Percentiles rank a stretch among this genome's conserved stretches.
phyloP scores from a whole-genome alignment of 1,140 invertebrate species.

The Onthophagus taurus region DNA sequence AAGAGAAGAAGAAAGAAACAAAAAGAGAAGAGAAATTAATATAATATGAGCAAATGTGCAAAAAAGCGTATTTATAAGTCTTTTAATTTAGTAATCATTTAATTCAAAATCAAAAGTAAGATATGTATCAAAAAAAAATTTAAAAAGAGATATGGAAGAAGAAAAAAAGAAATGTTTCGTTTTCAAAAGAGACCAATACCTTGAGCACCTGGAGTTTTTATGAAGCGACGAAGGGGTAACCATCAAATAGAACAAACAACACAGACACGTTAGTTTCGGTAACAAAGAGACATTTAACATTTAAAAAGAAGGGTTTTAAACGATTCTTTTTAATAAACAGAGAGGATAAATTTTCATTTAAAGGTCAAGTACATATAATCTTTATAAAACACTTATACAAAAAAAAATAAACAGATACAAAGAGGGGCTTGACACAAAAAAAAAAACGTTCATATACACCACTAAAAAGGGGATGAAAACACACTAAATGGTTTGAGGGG shows the following conservation, averaged over 20 bases:
- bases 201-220: constrained; percentile 61
- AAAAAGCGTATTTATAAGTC: too few species aligned
- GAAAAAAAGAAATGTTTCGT: too few species aligned
- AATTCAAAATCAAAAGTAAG: too few species aligned
- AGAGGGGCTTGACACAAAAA: not conserved
- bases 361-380: not conserved
- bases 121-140: too few species aligned
- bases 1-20: too few species aligned
- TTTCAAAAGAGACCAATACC: constrained; percentile 49
- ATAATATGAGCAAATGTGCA: too few species aligned
- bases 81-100: too few species aligned
- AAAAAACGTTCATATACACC: not conserved
- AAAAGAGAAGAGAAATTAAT: too few species aligned
- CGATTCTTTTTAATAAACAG: not conserved
- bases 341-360: not conserved
- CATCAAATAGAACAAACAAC: constrained; percentile 38
- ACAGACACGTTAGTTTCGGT: constrained; percentile 35
- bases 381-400: constrained; percentile 3
- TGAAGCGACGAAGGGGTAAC: constrained; percentile 35
- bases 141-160: too few species aligned
- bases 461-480: not conserved
- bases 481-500: too few species aligned
- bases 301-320: not conserved
- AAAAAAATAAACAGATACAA: not conserved
- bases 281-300: constrained; percentile 9